These are phyloP conservation scores for Crypturellus undulatus DNA, from an alignment of 2,113 vertebrate species.

Conservation along the genomic window DNA sequence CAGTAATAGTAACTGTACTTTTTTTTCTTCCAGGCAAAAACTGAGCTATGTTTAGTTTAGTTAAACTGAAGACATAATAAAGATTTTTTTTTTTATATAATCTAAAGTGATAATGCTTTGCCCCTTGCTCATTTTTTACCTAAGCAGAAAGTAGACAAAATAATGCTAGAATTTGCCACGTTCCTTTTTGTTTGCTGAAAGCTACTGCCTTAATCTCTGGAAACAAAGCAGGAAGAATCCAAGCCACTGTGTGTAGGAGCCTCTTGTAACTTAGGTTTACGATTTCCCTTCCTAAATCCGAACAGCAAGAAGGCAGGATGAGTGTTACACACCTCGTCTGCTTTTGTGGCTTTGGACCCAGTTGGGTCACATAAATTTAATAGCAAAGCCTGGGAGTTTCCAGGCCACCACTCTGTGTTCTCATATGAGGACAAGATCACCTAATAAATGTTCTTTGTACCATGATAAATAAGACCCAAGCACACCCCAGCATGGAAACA, in stretches of 20 bases:
- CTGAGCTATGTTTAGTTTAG: neutral
- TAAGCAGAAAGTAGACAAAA: neutral
- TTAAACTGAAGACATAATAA: neutral
- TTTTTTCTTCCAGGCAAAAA: neutral
- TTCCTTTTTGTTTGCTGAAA: neutral
- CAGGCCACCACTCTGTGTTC: neutral
- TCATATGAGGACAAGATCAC: neutral
- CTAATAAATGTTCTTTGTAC: neutral
- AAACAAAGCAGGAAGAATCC: neutral
- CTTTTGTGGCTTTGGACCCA: neutral
- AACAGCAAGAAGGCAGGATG: fast-evolving
- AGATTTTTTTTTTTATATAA: neutral
- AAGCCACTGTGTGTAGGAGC: fast-evolving
- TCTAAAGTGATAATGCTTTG: neutral
- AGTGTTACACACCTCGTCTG: neutral
- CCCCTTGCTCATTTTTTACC: neutral
- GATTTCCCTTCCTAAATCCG: neutral
- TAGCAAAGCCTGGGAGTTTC: neutral
- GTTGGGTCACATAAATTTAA: neutral
- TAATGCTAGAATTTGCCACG: neutral
- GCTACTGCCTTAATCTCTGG: neutral
- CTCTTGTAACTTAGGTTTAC: neutral
- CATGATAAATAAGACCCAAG: neutral
- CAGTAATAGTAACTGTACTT: fast-evolving
- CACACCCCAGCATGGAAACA: neutral